Conservation (phyloP, 2,113 vertebrate genomes). For the Mystacornis crossleyi region DNA sequence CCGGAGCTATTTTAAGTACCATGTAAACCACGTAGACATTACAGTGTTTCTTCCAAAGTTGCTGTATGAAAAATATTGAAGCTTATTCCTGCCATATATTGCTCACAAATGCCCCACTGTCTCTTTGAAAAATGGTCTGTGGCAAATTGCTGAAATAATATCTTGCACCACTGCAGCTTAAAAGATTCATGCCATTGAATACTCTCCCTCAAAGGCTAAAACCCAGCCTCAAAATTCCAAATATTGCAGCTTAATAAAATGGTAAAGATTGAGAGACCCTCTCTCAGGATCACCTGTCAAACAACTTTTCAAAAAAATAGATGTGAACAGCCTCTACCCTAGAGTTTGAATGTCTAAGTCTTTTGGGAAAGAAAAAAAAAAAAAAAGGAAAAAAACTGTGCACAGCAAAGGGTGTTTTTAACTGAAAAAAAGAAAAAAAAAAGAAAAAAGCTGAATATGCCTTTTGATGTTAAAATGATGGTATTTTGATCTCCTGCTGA, state of each 20-base stretch:
- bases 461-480: conserved; percentile 62
- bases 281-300: conserved; percentile 82
- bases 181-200: conserved; percentile 75
- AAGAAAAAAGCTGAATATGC: neutral
- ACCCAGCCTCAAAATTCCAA: conserved; percentile 73
- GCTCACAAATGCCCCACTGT: conserved; percentile 62
- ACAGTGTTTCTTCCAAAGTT: neutral
- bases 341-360: conserved; percentile 14
- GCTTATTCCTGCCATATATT: conserved; percentile 38
- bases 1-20: conserved; percentile 52
- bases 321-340: conserved; percentile 70
- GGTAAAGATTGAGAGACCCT: conserved; percentile 73
- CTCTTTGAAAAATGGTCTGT: conserved; percentile 69
- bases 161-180: conserved; percentile 56
- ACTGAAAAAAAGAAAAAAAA: neutral
- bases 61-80: conserved; percentile 47
- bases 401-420: neutral
- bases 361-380: neutral
- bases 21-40: conserved; percentile 17
- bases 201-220: conserved; percentile 71
- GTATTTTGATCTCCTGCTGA: conserved; percentile 42
- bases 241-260: conserved; percentile 77
- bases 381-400: neutral
- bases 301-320: conserved; percentile 77
- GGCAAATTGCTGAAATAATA: conserved; percentile 72